A percentile compares a stretch with the other conserved stretches of the same genome.
phyloP scores from a whole-genome alignment of 1,140 invertebrate species.

The Lepidostoma basale region DNA sequence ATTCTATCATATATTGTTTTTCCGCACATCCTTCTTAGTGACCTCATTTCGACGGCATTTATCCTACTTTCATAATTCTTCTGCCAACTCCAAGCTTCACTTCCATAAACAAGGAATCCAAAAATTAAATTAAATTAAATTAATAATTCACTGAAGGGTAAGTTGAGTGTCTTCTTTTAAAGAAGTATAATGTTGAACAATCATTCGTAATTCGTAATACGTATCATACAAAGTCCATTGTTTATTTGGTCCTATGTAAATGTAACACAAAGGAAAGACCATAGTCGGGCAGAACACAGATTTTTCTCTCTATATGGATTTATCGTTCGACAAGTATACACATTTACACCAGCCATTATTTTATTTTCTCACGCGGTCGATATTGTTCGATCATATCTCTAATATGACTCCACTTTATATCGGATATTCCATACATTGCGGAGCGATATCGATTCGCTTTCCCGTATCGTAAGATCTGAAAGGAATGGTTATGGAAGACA shows the following conservation, averaged over 20 bases:
- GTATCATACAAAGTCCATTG: neutral
- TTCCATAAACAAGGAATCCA: no score
- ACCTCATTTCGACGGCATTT: no score
- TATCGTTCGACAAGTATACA: constrained; percentile 16
- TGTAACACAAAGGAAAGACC: neutral
- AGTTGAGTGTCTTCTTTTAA: no score
- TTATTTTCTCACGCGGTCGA: constrained; percentile 23
- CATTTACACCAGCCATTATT: constrained; percentile 18
- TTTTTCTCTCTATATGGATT: neutral
- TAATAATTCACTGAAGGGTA: no score
- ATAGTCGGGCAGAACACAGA: constrained; percentile 4
- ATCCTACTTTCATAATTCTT: no score
- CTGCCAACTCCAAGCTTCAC: no score
- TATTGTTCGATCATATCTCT: constrained; percentile 9
- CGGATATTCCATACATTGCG: neutral
- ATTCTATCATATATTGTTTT: no score
- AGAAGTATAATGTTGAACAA: no score
- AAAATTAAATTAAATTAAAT: no score
- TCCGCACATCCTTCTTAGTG: no score
- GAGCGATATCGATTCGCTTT: neutral
- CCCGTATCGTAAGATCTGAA: neutral
- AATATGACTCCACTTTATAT: constrained; percentile 1
- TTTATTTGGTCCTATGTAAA: constrained; percentile 1
- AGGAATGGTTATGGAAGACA: no score
- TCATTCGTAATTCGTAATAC: no score